Evolutionary conservation across 2,113 vertebrate genomes (phyloP).

Genomic region (Xiphophorus maculatus): DNA sequence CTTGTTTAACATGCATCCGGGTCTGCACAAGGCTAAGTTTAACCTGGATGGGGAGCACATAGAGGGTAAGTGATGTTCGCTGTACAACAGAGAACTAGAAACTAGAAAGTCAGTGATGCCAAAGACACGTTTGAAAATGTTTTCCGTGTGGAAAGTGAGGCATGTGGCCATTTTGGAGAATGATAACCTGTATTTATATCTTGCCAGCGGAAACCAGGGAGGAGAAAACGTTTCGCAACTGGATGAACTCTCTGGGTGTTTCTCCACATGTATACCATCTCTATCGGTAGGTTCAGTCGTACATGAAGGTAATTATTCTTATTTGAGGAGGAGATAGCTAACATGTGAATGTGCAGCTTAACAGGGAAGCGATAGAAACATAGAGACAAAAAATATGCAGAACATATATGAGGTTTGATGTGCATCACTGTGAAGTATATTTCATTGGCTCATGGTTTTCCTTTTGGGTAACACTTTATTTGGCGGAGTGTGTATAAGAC

Average conservation of each 20-base stretch:
- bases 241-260: slow-evolving; percentile 98
- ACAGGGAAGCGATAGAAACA: neutral
- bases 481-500: too few species aligned
- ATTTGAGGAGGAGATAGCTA: neutral
- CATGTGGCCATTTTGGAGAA: neutral
- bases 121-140: neutral
- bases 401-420: neutral
- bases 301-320: neutral
- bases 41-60: slow-evolving; percentile 83
- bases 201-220: slow-evolving; percentile 89
- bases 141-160: neutral
- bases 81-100: neutral
- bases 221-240: slow-evolving; percentile 95
- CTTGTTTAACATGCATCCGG: slow-evolving; percentile 91
- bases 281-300: slow-evolving; percentile 84
- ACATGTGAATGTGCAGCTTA: neutral
- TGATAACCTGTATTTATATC: neutral
- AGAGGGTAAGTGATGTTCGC: slow-evolving; percentile 82
- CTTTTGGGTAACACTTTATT: too few species aligned
- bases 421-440: neutral
- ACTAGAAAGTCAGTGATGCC: too few species aligned
- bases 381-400: neutral
- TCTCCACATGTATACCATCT: slow-evolving; percentile 91
- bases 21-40: slow-evolving; percentile 78
- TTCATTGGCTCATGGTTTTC: neutral